A percentile compares a stretch with the other conserved stretches of the same genome.
Evolutionary conservation across 2,888 invertebrate genomes (phyloP).

Genomic region (Antheraea yamamai): DNA sequence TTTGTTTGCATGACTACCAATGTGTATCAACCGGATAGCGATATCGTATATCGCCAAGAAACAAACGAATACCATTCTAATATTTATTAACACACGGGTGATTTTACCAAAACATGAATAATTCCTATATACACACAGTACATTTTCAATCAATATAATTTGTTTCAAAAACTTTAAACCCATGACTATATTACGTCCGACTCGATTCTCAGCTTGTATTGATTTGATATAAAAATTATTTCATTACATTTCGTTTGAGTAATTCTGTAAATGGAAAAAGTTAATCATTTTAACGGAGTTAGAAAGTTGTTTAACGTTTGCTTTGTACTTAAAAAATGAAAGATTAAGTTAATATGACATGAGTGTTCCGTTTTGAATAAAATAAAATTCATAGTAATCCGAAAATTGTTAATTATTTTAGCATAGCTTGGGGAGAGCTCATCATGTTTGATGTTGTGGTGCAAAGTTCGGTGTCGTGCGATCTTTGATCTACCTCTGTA

Average conservation of each 20-base stretch:
- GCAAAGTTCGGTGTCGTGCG: constrained; percentile 22
- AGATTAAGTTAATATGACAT: neutral
- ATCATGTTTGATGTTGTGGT: constrained; percentile 38
- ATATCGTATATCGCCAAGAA: neutral
- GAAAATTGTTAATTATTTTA: constrained; percentile 51
- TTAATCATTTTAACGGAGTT: neutral
- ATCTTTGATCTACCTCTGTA: neutral
- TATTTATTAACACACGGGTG: neutral
- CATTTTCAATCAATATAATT: constrained; percentile 1
- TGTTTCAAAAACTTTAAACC: neutral
- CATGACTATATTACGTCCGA: neutral
- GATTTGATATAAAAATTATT: neutral
- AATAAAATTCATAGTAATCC: constrained; percentile 36
- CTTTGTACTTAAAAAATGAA: neutral
- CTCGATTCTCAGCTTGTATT: neutral
- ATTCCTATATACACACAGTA: neutral
- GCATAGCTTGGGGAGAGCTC: constrained; percentile 42
- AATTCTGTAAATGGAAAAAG: neutral
- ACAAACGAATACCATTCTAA: neutral
- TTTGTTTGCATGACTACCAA: neutral
- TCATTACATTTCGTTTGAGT: neutral
- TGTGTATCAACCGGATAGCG: neutral
- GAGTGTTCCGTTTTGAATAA: neutral
- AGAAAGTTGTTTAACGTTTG: neutral
- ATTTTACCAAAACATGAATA: neutral